A percentile compares a stretch with the other conserved stretches of the same genome.
Conservation (phyloP, 2,888 invertebrate genomes). For the Lysandra coridon region DNA sequence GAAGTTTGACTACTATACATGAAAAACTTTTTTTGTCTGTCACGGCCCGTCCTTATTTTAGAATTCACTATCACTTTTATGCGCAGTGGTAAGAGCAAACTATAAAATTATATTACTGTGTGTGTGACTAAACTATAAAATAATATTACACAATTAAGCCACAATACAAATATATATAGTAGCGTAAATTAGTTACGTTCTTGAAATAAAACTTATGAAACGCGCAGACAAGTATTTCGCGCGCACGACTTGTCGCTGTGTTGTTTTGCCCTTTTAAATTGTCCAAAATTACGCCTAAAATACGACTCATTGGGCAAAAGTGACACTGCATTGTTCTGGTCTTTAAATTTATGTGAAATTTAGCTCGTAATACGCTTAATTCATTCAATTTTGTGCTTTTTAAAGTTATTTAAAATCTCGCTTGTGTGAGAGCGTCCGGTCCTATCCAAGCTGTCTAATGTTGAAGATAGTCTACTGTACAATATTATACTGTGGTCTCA, state of each 20-base stretch:
- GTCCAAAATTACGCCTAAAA: no score
- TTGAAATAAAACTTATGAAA: no score
- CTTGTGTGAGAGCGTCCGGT: not conserved
- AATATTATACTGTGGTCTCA: not conserved
- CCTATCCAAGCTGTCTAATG: not conserved
- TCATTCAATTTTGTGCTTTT: no score
- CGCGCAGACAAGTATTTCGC: no score
- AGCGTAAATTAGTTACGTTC: not conserved
- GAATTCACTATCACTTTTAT: not conserved
- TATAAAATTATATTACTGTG: constrained; percentile 4
- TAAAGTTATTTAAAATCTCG: not conserved
- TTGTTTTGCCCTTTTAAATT: no score
- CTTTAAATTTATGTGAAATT: no score
- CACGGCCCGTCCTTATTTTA: not conserved
- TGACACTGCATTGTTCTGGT: no score
- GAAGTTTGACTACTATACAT: no score
- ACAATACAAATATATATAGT: not conserved
- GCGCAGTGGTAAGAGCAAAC: not conserved
- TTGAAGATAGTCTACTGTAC: not conserved
- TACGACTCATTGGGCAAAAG: no score
- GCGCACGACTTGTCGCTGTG: no score
- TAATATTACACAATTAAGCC: not conserved
- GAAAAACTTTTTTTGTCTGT: no score
- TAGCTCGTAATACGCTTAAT: no score
- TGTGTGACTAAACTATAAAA: not conserved